phyloP scores from a whole-genome alignment of 2,888 invertebrate species.

The Heliconius charithonia region DNA sequence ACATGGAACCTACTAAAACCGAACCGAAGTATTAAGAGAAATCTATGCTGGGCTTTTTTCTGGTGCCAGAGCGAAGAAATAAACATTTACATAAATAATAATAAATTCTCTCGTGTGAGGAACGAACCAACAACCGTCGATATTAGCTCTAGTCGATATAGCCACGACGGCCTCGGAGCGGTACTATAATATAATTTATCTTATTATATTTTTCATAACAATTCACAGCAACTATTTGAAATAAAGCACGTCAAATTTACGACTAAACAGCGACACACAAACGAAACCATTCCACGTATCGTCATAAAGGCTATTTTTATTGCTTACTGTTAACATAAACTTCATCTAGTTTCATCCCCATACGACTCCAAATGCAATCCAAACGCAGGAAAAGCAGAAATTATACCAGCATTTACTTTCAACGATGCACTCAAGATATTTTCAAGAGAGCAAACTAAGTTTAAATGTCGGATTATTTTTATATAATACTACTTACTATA shows the following conservation, averaged over 20 bases:
- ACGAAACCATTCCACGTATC: slow-evolving; percentile 80
- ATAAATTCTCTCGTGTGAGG: too few species aligned
- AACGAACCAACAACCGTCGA: too few species aligned
- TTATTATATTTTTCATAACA: slow-evolving; percentile 20
- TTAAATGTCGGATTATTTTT: slow-evolving; percentile 72
- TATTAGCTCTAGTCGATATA: too few species aligned
- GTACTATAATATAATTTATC: too few species aligned
- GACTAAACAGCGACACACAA: slow-evolving; percentile 63
- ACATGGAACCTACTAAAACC: too few species aligned
- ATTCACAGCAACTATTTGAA: slow-evolving; percentile 36
- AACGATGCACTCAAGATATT: slow-evolving; percentile 81
- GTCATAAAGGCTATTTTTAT: slow-evolving; percentile 83
- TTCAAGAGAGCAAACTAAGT: slow-evolving; percentile 66
- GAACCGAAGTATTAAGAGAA: too few species aligned
- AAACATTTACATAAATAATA: too few species aligned
- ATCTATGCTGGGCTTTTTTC: too few species aligned
- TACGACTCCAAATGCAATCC: slow-evolving; percentile 80
- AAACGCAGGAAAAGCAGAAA: slow-evolving; percentile 77
- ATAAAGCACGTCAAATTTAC: slow-evolving; percentile 55
- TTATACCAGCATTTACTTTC: slow-evolving; percentile 80
- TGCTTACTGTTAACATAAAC: slow-evolving; percentile 79
- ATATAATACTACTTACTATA: slow-evolving; percentile 61
- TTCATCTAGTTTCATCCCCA: slow-evolving; percentile 77
- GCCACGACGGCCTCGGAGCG: too few species aligned
- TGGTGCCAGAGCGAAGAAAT: too few species aligned